Percentiles rank a stretch among this genome's conserved stretches.
These are phyloP conservation scores for Rhabdornis inornatus DNA, from an alignment of 2,113 vertebrate genomes.

Conservation along the genomic window DNA sequence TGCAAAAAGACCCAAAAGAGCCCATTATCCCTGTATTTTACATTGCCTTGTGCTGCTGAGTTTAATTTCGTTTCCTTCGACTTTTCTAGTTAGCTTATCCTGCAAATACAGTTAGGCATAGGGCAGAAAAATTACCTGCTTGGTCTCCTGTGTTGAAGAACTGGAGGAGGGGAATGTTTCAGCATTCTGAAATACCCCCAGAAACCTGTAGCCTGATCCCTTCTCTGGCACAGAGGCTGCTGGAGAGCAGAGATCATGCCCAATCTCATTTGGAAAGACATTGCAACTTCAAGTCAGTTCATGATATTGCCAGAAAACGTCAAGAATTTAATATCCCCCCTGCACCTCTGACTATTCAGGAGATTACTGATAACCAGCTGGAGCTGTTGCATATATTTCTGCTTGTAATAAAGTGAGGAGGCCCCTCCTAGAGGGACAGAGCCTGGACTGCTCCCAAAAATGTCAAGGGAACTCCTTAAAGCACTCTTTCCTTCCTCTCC, in stretches of 20 bases:
- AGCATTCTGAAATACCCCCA: not conserved
- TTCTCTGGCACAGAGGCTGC: not conserved
- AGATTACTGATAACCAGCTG: slow-evolving; percentile 46
- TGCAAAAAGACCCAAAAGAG: not conserved
- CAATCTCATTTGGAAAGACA: not conserved
- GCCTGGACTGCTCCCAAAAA: slow-evolving; percentile 20
- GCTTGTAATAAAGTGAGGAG: not conserved
- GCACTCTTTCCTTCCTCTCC: not conserved
- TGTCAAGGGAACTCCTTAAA: not conserved
- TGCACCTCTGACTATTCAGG: slow-evolving; percentile 2
- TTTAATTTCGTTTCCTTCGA: not conserved
- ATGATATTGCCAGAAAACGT: slow-evolving; percentile 2
- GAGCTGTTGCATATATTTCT: not conserved
- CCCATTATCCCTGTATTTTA: not conserved
- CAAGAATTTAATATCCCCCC: slow-evolving; percentile 39
- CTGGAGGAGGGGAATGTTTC: slow-evolving; percentile 1
- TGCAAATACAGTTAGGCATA: not conserved
- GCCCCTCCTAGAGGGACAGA: not conserved
- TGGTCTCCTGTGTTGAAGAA: not conserved
- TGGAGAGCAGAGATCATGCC: not conserved
- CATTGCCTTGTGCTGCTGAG: not conserved
- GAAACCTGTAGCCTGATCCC: slow-evolving; percentile 25
- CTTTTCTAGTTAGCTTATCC: not conserved
- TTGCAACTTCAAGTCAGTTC: not conserved
- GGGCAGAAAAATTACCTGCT: not conserved